Base-by-base conservation (phyloP, 2,888 invertebrate species). In the Prosopocoilus inquinatus region DNA sequence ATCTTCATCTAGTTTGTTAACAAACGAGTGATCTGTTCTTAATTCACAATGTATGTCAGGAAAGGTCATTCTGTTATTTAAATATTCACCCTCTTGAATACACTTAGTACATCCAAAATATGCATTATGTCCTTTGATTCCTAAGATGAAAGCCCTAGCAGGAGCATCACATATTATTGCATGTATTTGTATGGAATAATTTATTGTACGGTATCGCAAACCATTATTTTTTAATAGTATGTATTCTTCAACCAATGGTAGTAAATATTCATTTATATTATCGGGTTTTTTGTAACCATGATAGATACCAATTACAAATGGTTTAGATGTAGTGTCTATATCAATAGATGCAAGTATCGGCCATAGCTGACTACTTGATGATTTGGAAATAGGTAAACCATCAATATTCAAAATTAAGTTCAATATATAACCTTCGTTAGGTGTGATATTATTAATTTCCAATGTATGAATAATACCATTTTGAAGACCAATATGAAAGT, bases 41-140 rank as follows among this genome's bases (percentile, higher is more conserved):
- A 64, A 56, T 13, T 53, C 38, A 33, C 55, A 51, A 56, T 58
- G 43, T 12, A 53, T 35, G 15, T 64, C 53, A 28, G 53, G 49
- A 58, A 65, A 68, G 33, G 53, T 38, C 52, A 67, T 55, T 32
- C 62, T 53, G 50, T 61, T 52, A 44, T 66, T 54, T 50, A 53
- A 41, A 55, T 53, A 65, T 13, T 58, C 56, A 20, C 65, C 67
- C 50, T 65, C 62, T 35, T 58, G 45, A 15, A 28, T 60, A 55
- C 67, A 68, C 53, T 67, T 68, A 9, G 53, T 45, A 53, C 66
- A 69, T 20, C 61, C 59, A 54, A 57, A 64, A 60, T 63, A 65
- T 5, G 62, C 68, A 44, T 45, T 58, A 44, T 69, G 65, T 11
- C 55, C 39, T 60, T 66, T 67, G 9, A 56, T 61, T 9, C 62